Percentiles rank a stretch among this genome's conserved stretches.
Evolutionary conservation across 1,140 invertebrate species (phyloP).

Genomic region (Drosophila malerkotliana): DNA sequence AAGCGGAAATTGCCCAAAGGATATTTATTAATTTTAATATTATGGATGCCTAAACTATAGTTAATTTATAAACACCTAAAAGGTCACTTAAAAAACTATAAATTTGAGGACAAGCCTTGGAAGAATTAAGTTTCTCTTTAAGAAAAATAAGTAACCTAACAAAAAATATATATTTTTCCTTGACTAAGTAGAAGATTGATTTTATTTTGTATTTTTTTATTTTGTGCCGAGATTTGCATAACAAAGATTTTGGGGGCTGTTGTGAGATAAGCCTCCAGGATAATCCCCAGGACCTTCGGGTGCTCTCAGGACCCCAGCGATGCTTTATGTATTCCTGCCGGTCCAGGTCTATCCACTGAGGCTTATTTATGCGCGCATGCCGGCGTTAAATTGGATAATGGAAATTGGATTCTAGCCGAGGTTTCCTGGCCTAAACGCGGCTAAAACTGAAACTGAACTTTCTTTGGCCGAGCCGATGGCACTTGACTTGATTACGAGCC

Average conservation of each 20-base stretch:
- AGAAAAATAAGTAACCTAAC: neutral
- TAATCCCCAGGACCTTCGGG: slow-evolving; percentile 6
- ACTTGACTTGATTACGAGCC: slow-evolving; percentile 72
- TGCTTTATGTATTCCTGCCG: slow-evolving; percentile 2
- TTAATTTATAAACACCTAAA: too few species aligned
- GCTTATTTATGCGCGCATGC: slow-evolving; percentile 68
- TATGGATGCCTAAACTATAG: too few species aligned
- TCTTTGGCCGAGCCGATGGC: slow-evolving; percentile 31
- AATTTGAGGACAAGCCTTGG: too few species aligned
- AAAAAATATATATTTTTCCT: slow-evolving; percentile 31
- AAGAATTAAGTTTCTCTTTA: neutral
- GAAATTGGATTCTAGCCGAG: slow-evolving; percentile 70
- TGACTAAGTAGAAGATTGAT: slow-evolving; percentile 57
- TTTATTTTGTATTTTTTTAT: slow-evolving; percentile 42
- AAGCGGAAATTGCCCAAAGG: too few species aligned
- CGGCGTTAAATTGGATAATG: slow-evolving; percentile 79
- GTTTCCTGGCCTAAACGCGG: slow-evolving; percentile 25
- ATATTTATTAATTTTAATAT: too few species aligned
- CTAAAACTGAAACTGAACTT: slow-evolving; percentile 54
- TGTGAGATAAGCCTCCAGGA: slow-evolving; percentile 5
- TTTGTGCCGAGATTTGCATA: slow-evolving; percentile 61
- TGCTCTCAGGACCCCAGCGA: slow-evolving; percentile 10
- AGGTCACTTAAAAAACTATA: too few species aligned
- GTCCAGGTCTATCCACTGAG: slow-evolving; percentile 5
- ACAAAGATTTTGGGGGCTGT: slow-evolving; percentile 41